Evolutionary conservation across 1,140 invertebrate species (phyloP), one percentile per base, ranked within the genome.

Genomic region (Rhagoletis pomonella): DNA sequence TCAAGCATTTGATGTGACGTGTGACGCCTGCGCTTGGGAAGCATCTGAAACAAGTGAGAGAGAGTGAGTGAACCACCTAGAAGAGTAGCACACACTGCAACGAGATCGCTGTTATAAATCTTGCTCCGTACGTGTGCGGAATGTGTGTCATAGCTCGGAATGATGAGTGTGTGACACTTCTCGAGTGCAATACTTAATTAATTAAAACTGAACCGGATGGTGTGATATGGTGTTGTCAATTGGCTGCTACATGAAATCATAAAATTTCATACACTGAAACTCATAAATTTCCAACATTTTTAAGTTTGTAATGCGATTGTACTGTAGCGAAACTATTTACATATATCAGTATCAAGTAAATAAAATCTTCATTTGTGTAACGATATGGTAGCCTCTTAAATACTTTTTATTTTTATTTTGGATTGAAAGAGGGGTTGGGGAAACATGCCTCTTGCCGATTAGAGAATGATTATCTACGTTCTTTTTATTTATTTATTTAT

Each of bases 291-390:
- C 73, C 29, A 58, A n/a, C 12, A 62, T 62, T 29, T 58, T 44
- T 10, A 81, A 55, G 73, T 42, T 17, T 29, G 69, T 47, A 4
- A n/a, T 73, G 67, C 14, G 12, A 73, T 73, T 44, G 69, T 14
- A 14, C 39, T 50, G 29, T 39, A 73, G 44, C 42, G 42, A 73
- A 12, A 47, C 50, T 81, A 81, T 81, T 44, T 55, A 29, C 19
- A 47, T 55, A 29, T 19, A 47, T 73, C 44, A 73, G 69, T 73
- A 73, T 73, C 67, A 73, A 55, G 55, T 55, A 81, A 81, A 81
- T 81, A 81, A 81, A 81, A 81, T 81, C 47, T 73, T 73, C 42
- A 47, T 81, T 81, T 58, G 47, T 55, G 9, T 50, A 50, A 47
- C 73, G 47, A 50, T 55, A 55, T 58, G 73, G 47, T 58, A 55